A percentile compares a stretch with the other conserved stretches of the same genome.
Conservation (phyloP, 1,140 invertebrate species). For the Calosoma granatense region DNA sequence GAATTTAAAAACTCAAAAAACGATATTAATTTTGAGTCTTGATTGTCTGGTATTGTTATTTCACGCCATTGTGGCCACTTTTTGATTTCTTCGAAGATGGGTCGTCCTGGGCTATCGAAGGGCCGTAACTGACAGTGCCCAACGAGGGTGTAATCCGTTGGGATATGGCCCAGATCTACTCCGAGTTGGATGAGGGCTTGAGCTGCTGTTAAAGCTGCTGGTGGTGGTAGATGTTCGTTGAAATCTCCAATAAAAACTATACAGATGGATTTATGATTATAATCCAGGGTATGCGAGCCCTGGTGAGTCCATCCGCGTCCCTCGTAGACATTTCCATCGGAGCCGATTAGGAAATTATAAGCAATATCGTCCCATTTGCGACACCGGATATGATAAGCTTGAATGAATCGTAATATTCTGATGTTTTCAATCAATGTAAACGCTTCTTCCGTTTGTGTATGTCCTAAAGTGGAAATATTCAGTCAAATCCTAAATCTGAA, state of each 20-base stretch:
- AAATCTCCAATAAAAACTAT: slow-evolving; percentile 50
- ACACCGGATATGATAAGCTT: slow-evolving; percentile 41
- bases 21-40: too few species aligned
- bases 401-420: slow-evolving; percentile 37
- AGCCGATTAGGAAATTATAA: slow-evolving; percentile 54
- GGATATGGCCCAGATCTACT: slow-evolving; percentile 43
- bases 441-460: slow-evolving; percentile 34
- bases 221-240: slow-evolving; percentile 41
- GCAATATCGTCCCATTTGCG: slow-evolving; percentile 43
- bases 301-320: slow-evolving; percentile 46
- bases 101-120: slow-evolving; percentile 31
- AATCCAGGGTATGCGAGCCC: slow-evolving; percentile 51
- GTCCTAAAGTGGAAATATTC: slow-evolving; percentile 23
- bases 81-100: slow-evolving; percentile 41
- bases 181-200: slow-evolving; percentile 49
- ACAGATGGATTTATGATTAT: slow-evolving; percentile 49
- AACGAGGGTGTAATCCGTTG: slow-evolving; percentile 46
- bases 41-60: too few species aligned
- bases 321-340: slow-evolving; percentile 52
- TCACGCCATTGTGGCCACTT: slow-evolving; percentile 35
- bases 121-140: slow-evolving; percentile 51
- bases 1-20: too few species aligned
- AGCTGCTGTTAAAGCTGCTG: slow-evolving; percentile 44
- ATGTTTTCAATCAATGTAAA: slow-evolving; percentile 18
- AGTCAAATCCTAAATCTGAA: too few species aligned